phyloP scores from a whole-genome alignment of 2,113 vertebrate genomes.

The Monopterus albus region DNA sequence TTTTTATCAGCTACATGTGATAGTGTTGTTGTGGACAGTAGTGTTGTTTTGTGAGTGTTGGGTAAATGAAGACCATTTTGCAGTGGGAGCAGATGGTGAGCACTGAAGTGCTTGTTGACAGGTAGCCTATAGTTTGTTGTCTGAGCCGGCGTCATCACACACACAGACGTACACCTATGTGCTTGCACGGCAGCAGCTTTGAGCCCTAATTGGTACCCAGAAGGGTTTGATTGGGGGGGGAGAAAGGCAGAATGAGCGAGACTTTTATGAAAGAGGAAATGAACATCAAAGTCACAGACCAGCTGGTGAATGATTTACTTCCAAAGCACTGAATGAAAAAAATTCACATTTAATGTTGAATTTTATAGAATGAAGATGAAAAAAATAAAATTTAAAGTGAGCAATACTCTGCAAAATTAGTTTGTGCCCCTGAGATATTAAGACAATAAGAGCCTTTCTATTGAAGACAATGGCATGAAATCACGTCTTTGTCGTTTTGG shows the following conservation, averaged over 20 bases:
- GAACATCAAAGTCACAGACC: conserved; percentile 68
- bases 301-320: conserved; percentile 72
- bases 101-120: conserved; percentile 93
- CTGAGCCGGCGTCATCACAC: conserved; percentile 86
- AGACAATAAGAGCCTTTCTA: conserved; percentile 19
- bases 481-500: conserved; percentile 13
- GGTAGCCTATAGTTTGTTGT: conserved; percentile 93
- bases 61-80: conserved; percentile 87
- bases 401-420: conserved; percentile 15
- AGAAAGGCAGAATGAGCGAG: conserved; percentile 41
- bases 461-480: conserved; percentile 31
- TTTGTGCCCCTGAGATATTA: conserved; percentile 34
- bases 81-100: conserved; percentile 90
- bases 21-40: conserved; percentile 43
- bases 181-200: conserved; percentile 91
- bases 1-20: too few relatives aligned
- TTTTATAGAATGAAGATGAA: conserved; percentile 41
- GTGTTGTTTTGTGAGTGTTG: conserved; percentile 80
- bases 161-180: conserved; percentile 70
- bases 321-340: conserved; percentile 40
- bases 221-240: conserved; percentile 88
- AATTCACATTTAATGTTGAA: conserved; percentile 30
- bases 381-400: conserved; percentile 21
- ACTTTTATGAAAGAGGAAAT: conserved; percentile 65
- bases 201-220: conserved; percentile 95